phyloP scores from a whole-genome alignment of 2,797 vertebrate genomes.

The Falco novaeseelandiae region DNA sequence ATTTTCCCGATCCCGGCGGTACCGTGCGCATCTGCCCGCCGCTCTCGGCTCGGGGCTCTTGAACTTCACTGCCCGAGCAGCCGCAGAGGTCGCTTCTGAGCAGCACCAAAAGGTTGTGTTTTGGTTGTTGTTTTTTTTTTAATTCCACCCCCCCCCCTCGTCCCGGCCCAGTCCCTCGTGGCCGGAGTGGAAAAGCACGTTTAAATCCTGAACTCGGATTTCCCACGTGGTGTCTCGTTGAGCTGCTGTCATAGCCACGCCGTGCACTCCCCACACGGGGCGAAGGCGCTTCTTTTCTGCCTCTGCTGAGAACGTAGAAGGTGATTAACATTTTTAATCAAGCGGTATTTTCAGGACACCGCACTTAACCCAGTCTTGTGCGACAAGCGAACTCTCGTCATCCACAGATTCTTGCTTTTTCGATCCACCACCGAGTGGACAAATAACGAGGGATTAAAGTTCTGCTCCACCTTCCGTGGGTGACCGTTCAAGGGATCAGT shows the following conservation, averaged over 20 bases:
- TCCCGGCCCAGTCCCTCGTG: not conserved
- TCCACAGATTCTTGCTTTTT: not conserved
- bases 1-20: not conserved
- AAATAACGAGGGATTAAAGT: not conserved
- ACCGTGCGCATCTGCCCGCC: not conserved
- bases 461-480: not conserved
- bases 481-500: not conserved
- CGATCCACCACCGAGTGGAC: not conserved
- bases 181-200: not conserved
- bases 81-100: slow-evolving; percentile 31
- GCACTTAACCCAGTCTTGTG: not conserved
- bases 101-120: not conserved
- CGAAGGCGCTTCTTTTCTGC: not conserved
- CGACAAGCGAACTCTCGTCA: accelerated
- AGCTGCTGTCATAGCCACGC: slow-evolving; percentile 21
- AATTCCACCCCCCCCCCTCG: not conserved
- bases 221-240: slow-evolving; percentile 23
- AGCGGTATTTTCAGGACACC: not conserved
- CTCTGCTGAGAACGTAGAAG: not conserved
- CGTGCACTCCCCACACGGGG: not conserved
- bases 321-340: not conserved
- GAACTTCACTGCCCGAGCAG: slow-evolving; percentile 12
- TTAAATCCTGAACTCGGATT: not conserved
- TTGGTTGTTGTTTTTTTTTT: not conserved
- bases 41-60: not conserved